These are phyloP conservation scores for Rhopalosiphum maidis DNA, from an alignment of 1,140 invertebrate species.

Conservation along the genomic window DNA sequence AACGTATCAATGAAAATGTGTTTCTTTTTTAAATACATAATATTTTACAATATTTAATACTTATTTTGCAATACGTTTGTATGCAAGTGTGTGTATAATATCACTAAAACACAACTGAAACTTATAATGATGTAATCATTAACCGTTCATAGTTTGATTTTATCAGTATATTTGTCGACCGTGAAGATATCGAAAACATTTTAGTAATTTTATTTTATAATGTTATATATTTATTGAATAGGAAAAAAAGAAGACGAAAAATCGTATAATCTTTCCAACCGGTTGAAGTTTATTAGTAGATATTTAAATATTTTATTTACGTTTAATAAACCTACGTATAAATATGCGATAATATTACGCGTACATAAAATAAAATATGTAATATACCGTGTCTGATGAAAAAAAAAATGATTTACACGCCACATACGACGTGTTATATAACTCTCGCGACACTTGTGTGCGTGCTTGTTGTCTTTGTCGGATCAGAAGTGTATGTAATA, in stretches of 20 bases:
- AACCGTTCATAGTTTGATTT: background rate
- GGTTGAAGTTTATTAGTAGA: background rate
- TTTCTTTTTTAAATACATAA: too few relatives aligned
- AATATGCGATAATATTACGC: too few relatives aligned
- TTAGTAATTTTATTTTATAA: constrained; percentile 1
- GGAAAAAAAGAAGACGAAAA: background rate
- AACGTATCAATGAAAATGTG: too few relatives aligned
- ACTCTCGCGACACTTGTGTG: too few relatives aligned
- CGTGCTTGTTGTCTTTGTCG: too few relatives aligned
- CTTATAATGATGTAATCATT: background rate
- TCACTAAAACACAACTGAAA: background rate
- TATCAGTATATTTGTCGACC: background rate
- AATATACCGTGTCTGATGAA: too few relatives aligned
- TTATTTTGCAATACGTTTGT: background rate
- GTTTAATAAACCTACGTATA: too few relatives aligned
- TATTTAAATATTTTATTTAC: background rate
- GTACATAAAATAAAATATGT: too few relatives aligned
- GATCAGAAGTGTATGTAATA: too few relatives aligned
- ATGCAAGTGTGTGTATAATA: background rate
- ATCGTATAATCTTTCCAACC: background rate
- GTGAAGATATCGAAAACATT: background rate
- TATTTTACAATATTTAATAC: too few relatives aligned
- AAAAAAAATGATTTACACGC: too few relatives aligned
- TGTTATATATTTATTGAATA: background rate
- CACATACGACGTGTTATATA: too few relatives aligned